Percentiles rank a stretch among this genome's conserved stretches.
phyloP scores from a whole-genome alignment of 2,113 vertebrate species.

The Oncorhynchus gorbuscha region DNA sequence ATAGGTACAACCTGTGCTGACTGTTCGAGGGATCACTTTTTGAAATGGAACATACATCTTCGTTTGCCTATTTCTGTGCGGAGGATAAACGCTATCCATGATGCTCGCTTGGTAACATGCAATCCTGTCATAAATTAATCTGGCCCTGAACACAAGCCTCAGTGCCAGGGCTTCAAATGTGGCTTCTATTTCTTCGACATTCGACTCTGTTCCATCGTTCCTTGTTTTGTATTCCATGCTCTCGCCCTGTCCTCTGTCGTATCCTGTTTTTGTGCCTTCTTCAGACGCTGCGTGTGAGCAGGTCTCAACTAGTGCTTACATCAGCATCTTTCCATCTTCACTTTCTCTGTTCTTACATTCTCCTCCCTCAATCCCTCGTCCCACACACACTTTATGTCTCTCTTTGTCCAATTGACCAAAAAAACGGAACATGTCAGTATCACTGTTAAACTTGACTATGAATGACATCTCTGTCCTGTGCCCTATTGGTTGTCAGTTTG shows the following conservation, averaged over 20 bases:
- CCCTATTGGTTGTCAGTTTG: neutral
- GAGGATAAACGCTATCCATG: conserved; percentile 69
- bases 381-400: neutral
- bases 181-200: conserved; percentile 81
- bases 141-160: conserved; percentile 72
- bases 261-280: too few species aligned
- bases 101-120: conserved; percentile 65
- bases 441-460: neutral
- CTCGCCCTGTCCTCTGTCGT: too few species aligned
- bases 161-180: conserved; percentile 77
- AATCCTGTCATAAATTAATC: conserved; percentile 68
- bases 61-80: conserved; percentile 43
- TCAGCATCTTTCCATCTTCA: conserved; percentile 82
- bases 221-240: too few species aligned
- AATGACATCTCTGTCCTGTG: neutral
- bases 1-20: conserved; percentile 78
- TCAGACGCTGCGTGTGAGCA: too few species aligned
- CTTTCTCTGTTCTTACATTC: conserved; percentile 32
- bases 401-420: conserved; percentile 10
- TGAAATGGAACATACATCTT: conserved; percentile 63
- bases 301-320: too few species aligned
- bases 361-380: conserved; percentile 2
- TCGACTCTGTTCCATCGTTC: too few species aligned
- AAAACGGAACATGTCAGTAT: conserved; percentile 25
- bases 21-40: conserved; percentile 38